Percentiles rank a stretch among this genome's conserved stretches.
Evolutionary conservation across 2,113 vertebrate species (phyloP).

Genomic region (Malurus elegans): DNA sequence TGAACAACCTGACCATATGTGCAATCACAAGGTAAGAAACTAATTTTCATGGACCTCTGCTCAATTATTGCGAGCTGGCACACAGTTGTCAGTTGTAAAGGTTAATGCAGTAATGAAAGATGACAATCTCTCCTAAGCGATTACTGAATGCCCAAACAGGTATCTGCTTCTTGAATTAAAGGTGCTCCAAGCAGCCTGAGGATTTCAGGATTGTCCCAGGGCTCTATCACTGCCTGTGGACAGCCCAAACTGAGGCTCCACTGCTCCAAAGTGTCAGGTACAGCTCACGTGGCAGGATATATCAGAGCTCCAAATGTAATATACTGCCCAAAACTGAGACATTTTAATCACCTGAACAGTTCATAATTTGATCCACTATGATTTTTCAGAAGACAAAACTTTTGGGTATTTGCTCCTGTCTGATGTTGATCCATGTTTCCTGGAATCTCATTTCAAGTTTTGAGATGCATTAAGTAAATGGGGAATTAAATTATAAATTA

Average conservation of each 20-base stretch:
- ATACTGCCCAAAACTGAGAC: not conserved
- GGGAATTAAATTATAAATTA: constrained; percentile 32
- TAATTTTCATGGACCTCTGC: constrained; percentile 54
- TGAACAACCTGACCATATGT: not conserved
- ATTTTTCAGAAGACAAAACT: not conserved
- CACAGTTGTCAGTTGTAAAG: constrained; percentile 47
- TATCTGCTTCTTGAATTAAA: constrained; percentile 34
- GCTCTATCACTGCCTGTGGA: not conserved
- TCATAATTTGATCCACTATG: not conserved
- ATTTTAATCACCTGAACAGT: not conserved
- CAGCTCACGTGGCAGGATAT: not conserved
- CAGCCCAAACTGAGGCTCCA: fast-evolving
- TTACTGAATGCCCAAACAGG: constrained; percentile 16
- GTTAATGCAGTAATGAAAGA: constrained; percentile 66
- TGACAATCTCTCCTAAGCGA: constrained; percentile 52
- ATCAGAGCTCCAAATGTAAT: not conserved
- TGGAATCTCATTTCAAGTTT: not conserved
- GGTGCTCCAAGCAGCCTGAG: not conserved
- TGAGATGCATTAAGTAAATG: not conserved
- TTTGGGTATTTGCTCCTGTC: not conserved
- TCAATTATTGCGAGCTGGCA: constrained; percentile 25
- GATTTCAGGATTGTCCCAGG: not conserved
- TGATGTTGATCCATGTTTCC: not conserved
- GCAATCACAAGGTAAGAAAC: constrained; percentile 40
- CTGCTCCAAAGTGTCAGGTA: not conserved